A percentile compares a stretch with the other conserved stretches of the same genome.
Evolutionary conservation across 64 coral and sea anemone species (phyloP).

Genomic region (Montipora efflorescens): DNA sequence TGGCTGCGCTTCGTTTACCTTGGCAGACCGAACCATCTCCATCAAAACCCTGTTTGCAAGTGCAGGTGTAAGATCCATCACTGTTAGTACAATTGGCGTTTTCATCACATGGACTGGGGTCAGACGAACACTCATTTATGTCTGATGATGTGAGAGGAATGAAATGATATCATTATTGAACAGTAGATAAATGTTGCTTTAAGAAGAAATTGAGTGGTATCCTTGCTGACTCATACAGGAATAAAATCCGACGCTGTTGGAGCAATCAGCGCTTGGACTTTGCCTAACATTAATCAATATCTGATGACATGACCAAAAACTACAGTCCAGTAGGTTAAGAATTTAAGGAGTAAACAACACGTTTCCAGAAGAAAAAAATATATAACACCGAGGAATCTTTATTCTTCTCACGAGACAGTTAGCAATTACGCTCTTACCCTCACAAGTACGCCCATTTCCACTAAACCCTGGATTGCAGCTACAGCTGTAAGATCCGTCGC

Average conservation of each 20-base stretch:
- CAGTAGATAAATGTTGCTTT: no score
- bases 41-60: conserved; percentile 1
- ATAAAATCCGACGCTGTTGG: conserved; percentile 13
- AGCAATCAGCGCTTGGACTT: not conserved
- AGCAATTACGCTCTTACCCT: conserved; percentile 13
- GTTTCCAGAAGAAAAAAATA: no score
- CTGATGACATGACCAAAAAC: not conserved
- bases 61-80: conserved; percentile 1
- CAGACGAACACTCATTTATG: conserved; percentile 8
- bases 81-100: conserved; percentile 13
- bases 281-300: conserved; percentile 23
- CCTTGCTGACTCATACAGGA: conserved; percentile 21
- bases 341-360: no score
- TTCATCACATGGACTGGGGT: not conserved
- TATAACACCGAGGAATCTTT: no score
- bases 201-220: not conserved
- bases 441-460: conserved; percentile 56
- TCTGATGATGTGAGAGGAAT: not conserved
- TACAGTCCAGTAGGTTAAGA: no score
- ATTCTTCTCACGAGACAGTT: not conserved
- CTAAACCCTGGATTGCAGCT: conserved; percentile 66
- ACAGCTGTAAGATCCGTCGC: not conserved
- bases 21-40: conserved; percentile 47
- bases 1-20: conserved; percentile 2
- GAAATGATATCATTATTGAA: no score